Evolutionary conservation across 23 tunicate genomes (phyloP), one percentile per base, ranked within the genome.

Genomic region (Botrylloides violaceus): DNA sequence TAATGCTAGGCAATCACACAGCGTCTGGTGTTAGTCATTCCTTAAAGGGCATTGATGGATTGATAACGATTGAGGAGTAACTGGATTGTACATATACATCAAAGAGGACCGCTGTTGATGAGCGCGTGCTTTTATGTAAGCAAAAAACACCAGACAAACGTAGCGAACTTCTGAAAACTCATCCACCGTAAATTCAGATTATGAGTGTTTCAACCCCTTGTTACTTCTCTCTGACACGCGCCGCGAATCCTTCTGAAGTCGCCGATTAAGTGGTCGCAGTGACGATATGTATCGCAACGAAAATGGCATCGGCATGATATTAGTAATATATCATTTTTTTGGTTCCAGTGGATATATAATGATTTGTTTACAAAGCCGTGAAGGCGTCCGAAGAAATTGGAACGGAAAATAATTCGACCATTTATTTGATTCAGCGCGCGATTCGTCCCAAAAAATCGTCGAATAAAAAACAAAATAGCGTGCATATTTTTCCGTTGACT

Each of bases 41-140:
- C 53, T 7, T 43, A 7, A 7, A 43, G 15, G 53, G 53, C 12
- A 43, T 7, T 43, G 9, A 15, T 7, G 9, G 53, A 15, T 9
- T 7, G 53, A 43, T 43, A 43, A 9, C 53, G 9, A 43, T 43
- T 15, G 53, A 9, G 15, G 15, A 43, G 53, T 43, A 43, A 15
- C 53, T 15, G 53, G 15, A 43, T 43, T 43, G 53, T 43, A 43
- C 9, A 43, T 15, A 43, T 43, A 7, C 15, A n/a, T 43, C 15
- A 43, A 43, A 43, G 15, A 15, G 53, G 12, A 43, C 53, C 53
- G 53, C 53, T 9, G 53, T 15, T 43, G 53, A 15, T 15, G 15
- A 15, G 53, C 53, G 53, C 53, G 53, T 43, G 53, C 53, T 43
- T n/a, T 43, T 43, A 43, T 43, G 53, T 43, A 43, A 43, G 53